These are phyloP conservation scores for Blastobasis lacticolella DNA, from an alignment of 2,888 invertebrate genomes.

Conservation along the genomic window DNA sequence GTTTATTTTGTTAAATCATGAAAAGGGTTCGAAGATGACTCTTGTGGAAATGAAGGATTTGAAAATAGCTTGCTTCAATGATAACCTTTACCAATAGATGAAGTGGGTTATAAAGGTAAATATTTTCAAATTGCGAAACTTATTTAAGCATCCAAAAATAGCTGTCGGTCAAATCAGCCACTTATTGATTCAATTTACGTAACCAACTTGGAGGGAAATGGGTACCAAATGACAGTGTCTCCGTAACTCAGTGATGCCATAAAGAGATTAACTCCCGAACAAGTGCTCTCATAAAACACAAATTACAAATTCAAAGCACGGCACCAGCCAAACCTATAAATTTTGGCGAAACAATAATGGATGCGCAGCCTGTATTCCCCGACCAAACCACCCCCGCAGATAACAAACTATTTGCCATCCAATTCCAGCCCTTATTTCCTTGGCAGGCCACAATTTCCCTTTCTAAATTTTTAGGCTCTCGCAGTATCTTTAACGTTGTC, in stretches of 20 bases:
- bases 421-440: conserved; percentile 26
- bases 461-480: conserved; percentile 17
- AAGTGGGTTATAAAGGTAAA: not conserved
- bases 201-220: too few species aligned
- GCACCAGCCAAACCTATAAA: conserved; percentile 35
- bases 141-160: too few species aligned
- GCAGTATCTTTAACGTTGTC: conserved; percentile 22
- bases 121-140: not conserved
- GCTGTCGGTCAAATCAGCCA: too few species aligned
- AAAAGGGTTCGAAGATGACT: conserved; percentile 1
- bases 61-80: not conserved
- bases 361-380: conserved; percentile 24
- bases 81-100: not conserved
- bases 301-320: conserved; percentile 47
- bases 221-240: not conserved
- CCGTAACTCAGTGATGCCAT: not conserved
- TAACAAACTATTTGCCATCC: conserved; percentile 16
- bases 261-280: conserved; percentile 14
- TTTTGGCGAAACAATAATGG: conserved; percentile 45
- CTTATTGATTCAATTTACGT: too few species aligned
- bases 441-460: conserved; percentile 14
- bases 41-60: not conserved
- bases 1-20: conserved; percentile 7
- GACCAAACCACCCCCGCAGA: conserved; percentile 22
- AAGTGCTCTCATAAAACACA: conserved; percentile 32